Evolutionary conservation across 2,888 invertebrate species (phyloP), one percentile per base, ranked within the genome.

Genomic region (Caenorhabditis sp.): DNA sequence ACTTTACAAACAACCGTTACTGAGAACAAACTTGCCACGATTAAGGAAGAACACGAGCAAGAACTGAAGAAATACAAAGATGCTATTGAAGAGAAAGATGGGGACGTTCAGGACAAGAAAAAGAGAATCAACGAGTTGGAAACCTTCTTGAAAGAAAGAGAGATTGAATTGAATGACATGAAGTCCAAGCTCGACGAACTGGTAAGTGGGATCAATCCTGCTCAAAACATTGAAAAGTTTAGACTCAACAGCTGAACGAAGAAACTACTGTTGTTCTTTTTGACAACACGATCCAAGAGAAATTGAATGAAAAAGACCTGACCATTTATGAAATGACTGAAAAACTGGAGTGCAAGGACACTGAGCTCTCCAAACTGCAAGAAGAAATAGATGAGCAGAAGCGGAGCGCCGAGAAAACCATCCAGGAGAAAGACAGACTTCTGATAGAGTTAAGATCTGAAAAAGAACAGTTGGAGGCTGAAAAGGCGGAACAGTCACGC

Each of bases 1-100:
- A 52, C 41, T 7, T 59, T n/a, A 9, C 53, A 56, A 32, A 45
- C 35, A 17, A 56, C 50, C 2, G 48, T 46, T 9, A 46, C 68
- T 6, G 52, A 74, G 32, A n/a, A 43, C 0, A 68, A 75, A 24
- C 70, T 84, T 13, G 58, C 48, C 0, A 37, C 39, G 9, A 52
- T 83, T n/a, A 74, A 79, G 35, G 79, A 78, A 52, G 83, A 85
- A 45, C 83, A 85, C 20, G 81, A 80, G 5, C 53, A 77, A 26
- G 70, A 79, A 20, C 13, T 79, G 22, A 63, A 73, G 24, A 68
- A 75, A 17, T 48, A 45, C 17, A 56, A 77, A 32, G 46, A 79
- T 8, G 24, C 17, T 0, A 30, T 81, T 32, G 24, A 39, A 9
- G n/a, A 53, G 9, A 71, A 78, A 26, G 65, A 73, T 6, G 59